Evolutionary conservation across 2,113 vertebrate genomes (phyloP).

Genomic region (Upupa epops): DNA sequence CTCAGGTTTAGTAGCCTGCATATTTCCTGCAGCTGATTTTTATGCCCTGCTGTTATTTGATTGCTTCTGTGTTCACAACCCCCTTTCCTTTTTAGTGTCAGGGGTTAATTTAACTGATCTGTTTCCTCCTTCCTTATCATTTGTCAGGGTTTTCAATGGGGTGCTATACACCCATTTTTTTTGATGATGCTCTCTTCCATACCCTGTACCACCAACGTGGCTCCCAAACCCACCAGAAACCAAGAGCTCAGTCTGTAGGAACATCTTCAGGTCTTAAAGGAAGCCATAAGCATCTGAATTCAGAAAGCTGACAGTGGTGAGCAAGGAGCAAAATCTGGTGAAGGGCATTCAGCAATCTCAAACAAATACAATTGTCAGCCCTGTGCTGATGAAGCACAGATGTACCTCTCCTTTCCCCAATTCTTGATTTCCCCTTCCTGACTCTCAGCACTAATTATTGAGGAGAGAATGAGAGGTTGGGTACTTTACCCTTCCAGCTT

Average conservation of each 20-base stretch:
- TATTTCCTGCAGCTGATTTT: background rate
- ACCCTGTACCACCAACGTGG: accelerated
- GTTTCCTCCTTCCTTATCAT: background rate
- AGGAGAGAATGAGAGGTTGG: background rate
- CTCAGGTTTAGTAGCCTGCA: background rate
- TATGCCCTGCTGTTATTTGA: background rate
- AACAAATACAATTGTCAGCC: background rate
- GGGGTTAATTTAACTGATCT: background rate
- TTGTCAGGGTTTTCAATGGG: background rate
- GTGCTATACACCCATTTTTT: background rate
- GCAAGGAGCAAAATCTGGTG: background rate
- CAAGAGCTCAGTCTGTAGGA: background rate
- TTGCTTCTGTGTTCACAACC: background rate
- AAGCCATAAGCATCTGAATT: background rate
- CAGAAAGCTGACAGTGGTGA: background rate
- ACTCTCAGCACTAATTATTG: background rate
- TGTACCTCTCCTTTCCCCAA: background rate
- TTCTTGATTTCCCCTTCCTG: conserved; percentile 15
- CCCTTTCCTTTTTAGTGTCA: background rate
- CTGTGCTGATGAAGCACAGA: background rate
- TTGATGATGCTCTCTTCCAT: background rate
- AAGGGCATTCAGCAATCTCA: conserved; percentile 14
- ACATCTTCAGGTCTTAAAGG: background rate
- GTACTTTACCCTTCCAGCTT: conserved; percentile 1
- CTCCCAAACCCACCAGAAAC: background rate